phyloP scores from a whole-genome alignment of 2,888 invertebrate genomes.

The Octonoba sinensis region DNA sequence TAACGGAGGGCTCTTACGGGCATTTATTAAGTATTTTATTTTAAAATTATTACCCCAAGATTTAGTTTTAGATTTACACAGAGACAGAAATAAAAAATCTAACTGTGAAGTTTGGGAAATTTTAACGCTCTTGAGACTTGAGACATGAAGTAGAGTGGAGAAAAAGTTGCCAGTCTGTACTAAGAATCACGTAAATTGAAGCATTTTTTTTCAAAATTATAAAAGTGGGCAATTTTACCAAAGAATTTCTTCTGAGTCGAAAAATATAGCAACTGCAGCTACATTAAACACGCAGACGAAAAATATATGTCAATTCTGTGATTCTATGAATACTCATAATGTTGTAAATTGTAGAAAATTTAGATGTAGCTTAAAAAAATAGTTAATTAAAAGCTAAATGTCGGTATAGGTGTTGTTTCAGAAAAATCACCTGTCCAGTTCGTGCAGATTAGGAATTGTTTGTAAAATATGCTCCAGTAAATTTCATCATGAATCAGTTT shows the following conservation, averaged over 20 bases:
- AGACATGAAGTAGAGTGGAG: conserved; percentile 8
- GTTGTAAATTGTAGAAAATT: conserved; percentile 4
- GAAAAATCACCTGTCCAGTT: not conserved
- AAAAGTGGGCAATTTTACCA: not conserved
- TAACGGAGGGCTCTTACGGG: not conserved
- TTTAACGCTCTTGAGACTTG: not conserved
- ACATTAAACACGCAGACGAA: not conserved
- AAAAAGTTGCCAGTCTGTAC: not conserved
- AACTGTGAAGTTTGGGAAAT: conserved; percentile 1
- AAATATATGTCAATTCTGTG: not conserved
- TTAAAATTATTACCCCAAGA: conserved; percentile 9
- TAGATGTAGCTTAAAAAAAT: not conserved
- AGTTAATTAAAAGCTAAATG: not conserved
- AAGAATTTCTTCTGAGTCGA: not conserved
- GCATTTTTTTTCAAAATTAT: not conserved
- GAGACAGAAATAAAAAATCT: not conserved
- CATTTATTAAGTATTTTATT: conserved; percentile 6
- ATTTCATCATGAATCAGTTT: no score
- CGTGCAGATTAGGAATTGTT: no score
- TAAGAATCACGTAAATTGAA: not conserved
- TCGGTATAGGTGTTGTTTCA: not conserved
- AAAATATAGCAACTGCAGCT: not conserved
- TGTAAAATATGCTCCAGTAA: no score
- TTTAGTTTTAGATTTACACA: conserved; percentile 1
- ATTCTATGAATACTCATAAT: not conserved